Evolutionary conservation across 2,888 invertebrate species (phyloP).

Genomic region (Heliconius cydno): DNA sequence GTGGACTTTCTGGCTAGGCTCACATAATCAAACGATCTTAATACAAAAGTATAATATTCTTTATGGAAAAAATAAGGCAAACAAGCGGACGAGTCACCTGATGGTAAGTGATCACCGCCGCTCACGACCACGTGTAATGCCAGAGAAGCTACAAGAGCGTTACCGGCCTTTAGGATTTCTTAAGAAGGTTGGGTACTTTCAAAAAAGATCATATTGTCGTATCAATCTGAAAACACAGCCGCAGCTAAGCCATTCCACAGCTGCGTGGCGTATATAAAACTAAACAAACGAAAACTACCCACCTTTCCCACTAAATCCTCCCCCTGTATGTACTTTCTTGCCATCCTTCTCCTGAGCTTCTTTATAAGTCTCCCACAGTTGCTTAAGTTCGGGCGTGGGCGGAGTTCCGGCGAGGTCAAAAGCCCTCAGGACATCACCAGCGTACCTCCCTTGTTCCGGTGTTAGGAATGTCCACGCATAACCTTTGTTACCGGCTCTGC

Average conservation of each 20-base stretch:
- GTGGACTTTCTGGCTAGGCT: too few relatives aligned
- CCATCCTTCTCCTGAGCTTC: conserved; percentile 95
- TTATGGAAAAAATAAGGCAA: too few relatives aligned
- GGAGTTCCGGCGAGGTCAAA: conserved; percentile 91
- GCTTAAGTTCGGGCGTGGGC: conserved; percentile 90
- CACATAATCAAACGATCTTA: too few relatives aligned
- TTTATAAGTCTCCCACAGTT: conserved; percentile 95
- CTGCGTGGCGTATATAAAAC: neutral
- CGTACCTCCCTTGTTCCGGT: conserved; percentile 95
- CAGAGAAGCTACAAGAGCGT: too few relatives aligned
- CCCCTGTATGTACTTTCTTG: conserved; percentile 95
- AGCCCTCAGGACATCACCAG: conserved; percentile 96
- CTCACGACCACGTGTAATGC: too few relatives aligned
- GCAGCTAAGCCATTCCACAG: neutral
- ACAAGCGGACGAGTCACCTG: too few relatives aligned
- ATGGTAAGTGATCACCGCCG: too few relatives aligned
- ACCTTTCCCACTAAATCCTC: conserved; percentile 97
- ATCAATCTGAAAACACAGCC: too few relatives aligned
- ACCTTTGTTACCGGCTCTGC: conserved; percentile 97
- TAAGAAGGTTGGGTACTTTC: too few relatives aligned
- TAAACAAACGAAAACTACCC: conserved; percentile 7
- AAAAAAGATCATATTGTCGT: too few relatives aligned
- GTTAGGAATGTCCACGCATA: conserved; percentile 98
- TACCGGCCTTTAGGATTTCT: too few relatives aligned
- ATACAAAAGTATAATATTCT: too few relatives aligned